phyloP scores from a whole-genome alignment of 2,797 vertebrate genomes.

The Notolabrus celidotus region DNA sequence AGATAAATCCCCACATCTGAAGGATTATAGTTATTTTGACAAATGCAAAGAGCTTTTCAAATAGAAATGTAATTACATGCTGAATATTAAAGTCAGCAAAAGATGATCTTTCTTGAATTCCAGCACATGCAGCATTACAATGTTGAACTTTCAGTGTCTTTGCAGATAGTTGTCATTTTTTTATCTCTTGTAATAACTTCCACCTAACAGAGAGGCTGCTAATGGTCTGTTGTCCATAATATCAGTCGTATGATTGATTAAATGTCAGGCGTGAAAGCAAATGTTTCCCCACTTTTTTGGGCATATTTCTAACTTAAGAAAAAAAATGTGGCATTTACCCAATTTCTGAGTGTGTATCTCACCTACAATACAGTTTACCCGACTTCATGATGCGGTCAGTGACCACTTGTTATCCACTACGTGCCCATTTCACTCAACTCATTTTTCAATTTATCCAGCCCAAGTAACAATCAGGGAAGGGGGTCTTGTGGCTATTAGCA shows the following conservation, averaged over 20 bases:
- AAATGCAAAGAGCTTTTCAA: conserved; percentile 78
- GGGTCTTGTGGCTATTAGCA: conserved; percentile 64
- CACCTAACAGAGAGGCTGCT: conserved; percentile 8
- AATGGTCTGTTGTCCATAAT: conserved; percentile 16
- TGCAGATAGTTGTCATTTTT: conserved; percentile 36
- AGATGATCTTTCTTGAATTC: conserved; percentile 65
- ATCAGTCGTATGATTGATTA: conserved; percentile 34
- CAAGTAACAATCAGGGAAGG: conserved; percentile 45
- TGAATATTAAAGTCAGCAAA: conserved; percentile 78
- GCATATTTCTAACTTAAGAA: neutral
- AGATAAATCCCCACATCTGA: conserved; percentile 83
- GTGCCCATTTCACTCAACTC: conserved; percentile 32
- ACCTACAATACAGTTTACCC: neutral
- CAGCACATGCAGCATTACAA: conserved; percentile 36
- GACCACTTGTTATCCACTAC: conserved; percentile 35
- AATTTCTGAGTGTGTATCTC: conserved; percentile 2
- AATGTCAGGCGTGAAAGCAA: conserved; percentile 22
- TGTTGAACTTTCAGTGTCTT: conserved; percentile 41
- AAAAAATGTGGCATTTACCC: conserved; percentile 1
- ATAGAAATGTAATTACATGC: conserved; percentile 82
- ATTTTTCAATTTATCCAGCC: conserved; percentile 53
- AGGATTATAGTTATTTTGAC: conserved; percentile 84
- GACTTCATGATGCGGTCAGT: conserved; percentile 35
- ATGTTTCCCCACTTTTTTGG: neutral
- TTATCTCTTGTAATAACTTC: conserved; percentile 5